Evolutionary conservation across 2,797 vertebrate species (phyloP).

Genomic region (Todus mexicanus): DNA sequence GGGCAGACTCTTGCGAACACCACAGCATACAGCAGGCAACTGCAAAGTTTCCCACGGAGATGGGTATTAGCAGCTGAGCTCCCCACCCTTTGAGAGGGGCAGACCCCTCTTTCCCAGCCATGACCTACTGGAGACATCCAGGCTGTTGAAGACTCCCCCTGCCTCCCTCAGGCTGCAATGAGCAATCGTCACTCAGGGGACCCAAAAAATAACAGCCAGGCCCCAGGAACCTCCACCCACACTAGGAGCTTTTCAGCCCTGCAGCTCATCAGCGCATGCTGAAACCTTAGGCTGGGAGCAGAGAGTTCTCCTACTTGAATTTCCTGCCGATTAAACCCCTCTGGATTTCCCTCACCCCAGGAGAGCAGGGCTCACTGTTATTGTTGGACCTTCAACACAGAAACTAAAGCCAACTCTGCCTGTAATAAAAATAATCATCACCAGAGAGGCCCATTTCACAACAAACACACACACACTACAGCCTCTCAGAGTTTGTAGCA

Average conservation of each 20-base stretch:
- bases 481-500: not conserved
- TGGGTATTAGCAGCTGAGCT: not conserved
- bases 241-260: not conserved
- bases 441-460: conserved; percentile 12
- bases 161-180: not conserved
- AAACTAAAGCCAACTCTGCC: conserved; percentile 50
- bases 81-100: not conserved
- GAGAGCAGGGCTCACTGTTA: conserved; percentile 20
- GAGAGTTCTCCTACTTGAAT: conserved; percentile 25
- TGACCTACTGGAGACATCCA: not conserved
- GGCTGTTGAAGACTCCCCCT: not conserved
- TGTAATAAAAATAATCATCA: conserved; percentile 56
- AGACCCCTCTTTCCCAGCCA: not conserved
- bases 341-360: conserved; percentile 43
- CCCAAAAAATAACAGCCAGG: not conserved
- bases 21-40: accelerated
- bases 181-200: not conserved
- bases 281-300: not conserved
- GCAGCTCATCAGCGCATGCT: not conserved
- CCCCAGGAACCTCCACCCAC: not conserved
- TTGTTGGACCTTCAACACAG: conserved; percentile 42
- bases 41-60: not conserved
- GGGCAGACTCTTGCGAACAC: not conserved
- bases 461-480: conserved; percentile 21
- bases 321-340: conserved; percentile 42